Conservation (phyloP, 2,797 vertebrate genomes). For the Podargus strigoides region DNA sequence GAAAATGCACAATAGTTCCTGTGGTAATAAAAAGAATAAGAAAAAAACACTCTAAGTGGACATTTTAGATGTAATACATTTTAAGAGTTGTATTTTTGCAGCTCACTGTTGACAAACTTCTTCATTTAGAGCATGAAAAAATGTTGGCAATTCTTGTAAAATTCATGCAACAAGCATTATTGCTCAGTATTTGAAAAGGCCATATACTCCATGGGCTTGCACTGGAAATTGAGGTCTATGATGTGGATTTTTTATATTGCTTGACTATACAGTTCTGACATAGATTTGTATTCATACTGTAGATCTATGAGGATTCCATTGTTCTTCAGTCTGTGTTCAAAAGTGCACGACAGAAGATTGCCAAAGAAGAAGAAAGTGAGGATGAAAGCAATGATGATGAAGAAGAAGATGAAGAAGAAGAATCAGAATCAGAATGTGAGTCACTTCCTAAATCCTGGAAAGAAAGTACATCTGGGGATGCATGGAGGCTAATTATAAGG, state of each 20-base stretch:
- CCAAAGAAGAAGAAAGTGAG: slow-evolving; percentile 96
- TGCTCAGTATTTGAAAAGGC: neutral
- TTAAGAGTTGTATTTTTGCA: neutral
- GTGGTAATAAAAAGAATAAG: neutral
- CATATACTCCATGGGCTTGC: neutral
- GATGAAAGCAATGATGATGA: slow-evolving; percentile 93
- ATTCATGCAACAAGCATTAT: neutral
- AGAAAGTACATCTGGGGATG: neutral
- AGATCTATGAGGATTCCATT: slow-evolving; percentile 98
- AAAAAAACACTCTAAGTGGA: neutral
- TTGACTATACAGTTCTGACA: slow-evolving; percentile 7
- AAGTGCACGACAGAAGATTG: slow-evolving; percentile 95
- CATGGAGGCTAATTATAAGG: neutral
- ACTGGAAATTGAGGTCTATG: neutral
- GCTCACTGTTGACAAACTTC: neutral
- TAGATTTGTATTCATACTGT: neutral
- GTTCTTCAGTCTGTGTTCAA: slow-evolving; percentile 97
- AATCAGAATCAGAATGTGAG: slow-evolving; percentile 92
- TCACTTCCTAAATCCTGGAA: neutral
- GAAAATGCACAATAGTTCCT: neutral
- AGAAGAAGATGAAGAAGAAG: slow-evolving; percentile 89
- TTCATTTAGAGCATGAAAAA: neutral
- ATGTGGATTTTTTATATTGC: neutral
- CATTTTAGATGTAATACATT: neutral
- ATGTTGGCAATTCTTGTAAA: neutral